Evolutionary conservation across 2,113 vertebrate genomes (phyloP).

Genomic region (Rhipidura dahli): DNA sequence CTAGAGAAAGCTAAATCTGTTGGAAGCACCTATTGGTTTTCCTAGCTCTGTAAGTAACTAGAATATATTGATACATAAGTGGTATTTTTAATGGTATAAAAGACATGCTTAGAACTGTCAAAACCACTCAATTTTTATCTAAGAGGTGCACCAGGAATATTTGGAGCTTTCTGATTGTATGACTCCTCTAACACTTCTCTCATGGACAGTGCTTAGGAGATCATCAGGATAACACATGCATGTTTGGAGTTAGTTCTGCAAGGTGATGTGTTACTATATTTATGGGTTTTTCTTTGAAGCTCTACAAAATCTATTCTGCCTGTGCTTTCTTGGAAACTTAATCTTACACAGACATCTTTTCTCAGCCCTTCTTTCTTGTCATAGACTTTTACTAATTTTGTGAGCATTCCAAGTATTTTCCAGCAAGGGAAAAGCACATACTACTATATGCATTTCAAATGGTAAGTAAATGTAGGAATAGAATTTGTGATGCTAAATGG

Average conservation of each 20-base stretch:
- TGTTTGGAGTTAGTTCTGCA: not conserved
- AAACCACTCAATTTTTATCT: not conserved
- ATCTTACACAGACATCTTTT: not conserved
- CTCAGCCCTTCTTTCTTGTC: not conserved
- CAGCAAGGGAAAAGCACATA: not conserved
- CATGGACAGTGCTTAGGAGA: not conserved
- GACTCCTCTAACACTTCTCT: not conserved
- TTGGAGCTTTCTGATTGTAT: not conserved
- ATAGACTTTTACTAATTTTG: not conserved
- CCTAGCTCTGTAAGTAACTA: not conserved
- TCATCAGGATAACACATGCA: not conserved
- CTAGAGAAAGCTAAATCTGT: not conserved
- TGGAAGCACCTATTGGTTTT: not conserved
- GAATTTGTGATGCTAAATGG: slow-evolving; percentile 1
- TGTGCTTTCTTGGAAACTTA: not conserved
- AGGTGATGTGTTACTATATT: not conserved
- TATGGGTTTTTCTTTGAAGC: not conserved
- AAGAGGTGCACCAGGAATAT: not conserved
- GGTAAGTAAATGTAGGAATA: not conserved
- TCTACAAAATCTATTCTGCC: not conserved
- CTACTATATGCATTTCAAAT: not conserved
- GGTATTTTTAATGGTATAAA: not conserved
- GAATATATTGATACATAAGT: not conserved
- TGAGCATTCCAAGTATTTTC: not conserved
- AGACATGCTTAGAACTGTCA: not conserved